Evolutionary conservation across 2,797 vertebrate species (phyloP).

Genomic region (Tinamus major): DNA sequence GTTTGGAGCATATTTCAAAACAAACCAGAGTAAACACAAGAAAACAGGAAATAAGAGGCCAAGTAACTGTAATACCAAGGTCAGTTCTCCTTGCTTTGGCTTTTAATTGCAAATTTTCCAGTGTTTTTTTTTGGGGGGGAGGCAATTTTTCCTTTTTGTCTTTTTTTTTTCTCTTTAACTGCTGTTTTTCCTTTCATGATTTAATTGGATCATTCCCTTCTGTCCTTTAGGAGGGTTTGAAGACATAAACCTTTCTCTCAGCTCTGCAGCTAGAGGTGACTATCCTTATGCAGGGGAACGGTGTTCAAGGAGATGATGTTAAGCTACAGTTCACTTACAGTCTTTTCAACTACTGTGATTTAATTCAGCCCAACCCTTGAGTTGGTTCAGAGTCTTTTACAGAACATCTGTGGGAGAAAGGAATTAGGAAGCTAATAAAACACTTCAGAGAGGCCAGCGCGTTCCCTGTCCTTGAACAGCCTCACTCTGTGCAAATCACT

Average conservation of each 20-base stretch:
- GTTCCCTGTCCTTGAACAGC: not conserved
- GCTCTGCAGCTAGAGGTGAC: not conserved
- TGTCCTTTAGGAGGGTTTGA: not conserved
- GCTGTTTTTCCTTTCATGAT: not conserved
- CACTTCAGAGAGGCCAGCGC: not conserved
- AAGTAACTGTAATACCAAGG: not conserved
- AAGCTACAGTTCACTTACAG: not conserved
- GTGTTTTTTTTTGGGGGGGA: not conserved
- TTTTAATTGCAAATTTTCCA: not conserved
- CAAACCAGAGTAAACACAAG: slow-evolving; percentile 8
- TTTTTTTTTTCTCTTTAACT: not conserved
- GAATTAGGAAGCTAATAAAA: not conserved
- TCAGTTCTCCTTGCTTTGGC: not conserved
- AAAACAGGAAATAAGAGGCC: slow-evolving; percentile 46
- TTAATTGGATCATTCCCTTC: not conserved
- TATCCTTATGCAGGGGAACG: not conserved
- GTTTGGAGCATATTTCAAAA: slow-evolving; percentile 6
- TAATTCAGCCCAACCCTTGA: not conserved
- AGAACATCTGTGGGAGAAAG: not conserved
- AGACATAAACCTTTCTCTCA: not conserved
- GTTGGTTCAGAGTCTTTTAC: not conserved
- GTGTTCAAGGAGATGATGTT: not conserved
- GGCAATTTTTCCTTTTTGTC: not conserved
- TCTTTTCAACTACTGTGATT: not conserved
- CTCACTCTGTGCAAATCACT: not conserved